Base-by-base conservation (phyloP, 2,797 vertebrate species). In the Fistularia tabacaria region DNA sequence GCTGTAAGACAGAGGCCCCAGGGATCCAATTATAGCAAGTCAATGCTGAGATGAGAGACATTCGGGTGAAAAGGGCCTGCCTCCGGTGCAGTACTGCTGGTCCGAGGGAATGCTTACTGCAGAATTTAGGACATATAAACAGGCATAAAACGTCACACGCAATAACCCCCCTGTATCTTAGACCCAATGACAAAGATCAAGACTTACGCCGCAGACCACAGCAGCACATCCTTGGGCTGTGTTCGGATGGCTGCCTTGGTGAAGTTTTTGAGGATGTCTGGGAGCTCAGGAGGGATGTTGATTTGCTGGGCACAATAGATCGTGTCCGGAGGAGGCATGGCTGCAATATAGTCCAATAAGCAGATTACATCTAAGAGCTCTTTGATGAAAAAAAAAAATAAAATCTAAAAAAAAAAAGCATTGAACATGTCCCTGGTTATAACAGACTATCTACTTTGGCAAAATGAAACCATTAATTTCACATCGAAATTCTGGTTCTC, bases 221-320 rank as follows among this genome's bases (percentile, higher is more conserved):
- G 89, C 62, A 99, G 87, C 71, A 97, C 59, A 66, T 99, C 95
- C 9, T 46, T 67, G 5, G 97, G 97, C 64, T 99, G 97, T 3
- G 96, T 97, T 71, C 93, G 91, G 62, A 99, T 93, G 42, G 95
- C 95, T 59, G 94, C 95, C 85, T 97, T 99, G 14, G 94, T 95
- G 85, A 96, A 99, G 71, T 94, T 90, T 79, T 98, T 98, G 49
- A 99, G 87, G 74, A 98, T 91, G 77, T 94, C 89, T 0, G 95
- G 92, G 43, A 99, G 90, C 40, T 94, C 89, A 0, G 93, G 90
- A 0, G 97, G 95, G 9, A 99, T 91, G 83, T 86, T 86, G 83
- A 99, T 98, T 88, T 99, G 97, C 89, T 99, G 91, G 44, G 93
- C 77, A 67, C 96, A 98, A 76, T 94, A 99, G 79, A 95, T 89